Conservation (phyloP, 2,888 invertebrate genomes). For the Maniola hyperantus region DNA sequence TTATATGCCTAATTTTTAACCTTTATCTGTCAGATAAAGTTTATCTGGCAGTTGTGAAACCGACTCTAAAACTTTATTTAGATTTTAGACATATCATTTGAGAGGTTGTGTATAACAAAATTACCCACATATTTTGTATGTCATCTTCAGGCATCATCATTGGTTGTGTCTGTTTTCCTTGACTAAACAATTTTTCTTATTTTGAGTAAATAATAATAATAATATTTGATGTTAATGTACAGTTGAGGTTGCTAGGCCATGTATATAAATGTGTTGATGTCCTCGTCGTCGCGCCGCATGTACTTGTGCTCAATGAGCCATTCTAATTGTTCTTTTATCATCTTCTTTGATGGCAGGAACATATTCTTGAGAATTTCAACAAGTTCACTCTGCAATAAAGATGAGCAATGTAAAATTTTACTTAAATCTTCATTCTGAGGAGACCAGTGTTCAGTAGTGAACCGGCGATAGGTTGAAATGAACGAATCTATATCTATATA, state of each 20-base stretch:
- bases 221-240: constrained; percentile 64
- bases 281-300: constrained; percentile 97
- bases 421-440: not conserved
- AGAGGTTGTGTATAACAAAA: too few species aligned
- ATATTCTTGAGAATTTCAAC: constrained; percentile 99
- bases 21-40: too few species aligned
- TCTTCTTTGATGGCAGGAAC: constrained; percentile 99
- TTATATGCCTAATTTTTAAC: too few species aligned
- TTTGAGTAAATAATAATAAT: constrained; percentile 69
- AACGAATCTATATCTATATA: too few species aligned
- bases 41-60: too few species aligned
- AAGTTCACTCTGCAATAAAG: constrained; percentile 89
- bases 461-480: too few species aligned
- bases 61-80: too few species aligned
- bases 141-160: too few species aligned
- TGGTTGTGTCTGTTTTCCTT: too few species aligned
- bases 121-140: too few species aligned
- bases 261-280: constrained; percentile 98
- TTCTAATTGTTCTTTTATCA: constrained; percentile 99
- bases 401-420: not conserved
- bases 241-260: constrained; percentile 87
- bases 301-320: constrained; percentile 99
- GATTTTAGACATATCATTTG: too few species aligned
- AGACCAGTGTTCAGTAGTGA: too few species aligned
- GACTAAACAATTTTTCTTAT: constrained; percentile 30